A percentile compares a stretch with the other conserved stretches of the same genome.
Conservation (phyloP, 1,140 invertebrate genomes). For the Lethrus apterus region DNA sequence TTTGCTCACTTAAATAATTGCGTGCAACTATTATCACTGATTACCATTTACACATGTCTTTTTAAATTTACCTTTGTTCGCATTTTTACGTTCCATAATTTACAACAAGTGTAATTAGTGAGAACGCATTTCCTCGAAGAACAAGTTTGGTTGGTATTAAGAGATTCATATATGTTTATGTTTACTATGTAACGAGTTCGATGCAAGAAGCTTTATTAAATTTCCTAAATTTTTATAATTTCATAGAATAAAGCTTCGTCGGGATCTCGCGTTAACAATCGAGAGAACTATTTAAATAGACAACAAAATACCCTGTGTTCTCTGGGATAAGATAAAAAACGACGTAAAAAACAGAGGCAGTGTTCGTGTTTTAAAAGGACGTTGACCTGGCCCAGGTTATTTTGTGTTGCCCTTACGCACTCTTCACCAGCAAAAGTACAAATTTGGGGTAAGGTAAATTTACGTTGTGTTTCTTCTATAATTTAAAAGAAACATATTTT, state of each 20-base stretch:
- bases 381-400: constrained; percentile 13
- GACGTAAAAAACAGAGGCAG: constrained; percentile 12
- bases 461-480: too few species aligned
- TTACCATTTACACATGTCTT: too few species aligned
- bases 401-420: constrained; percentile 14
- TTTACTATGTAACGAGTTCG: not conserved
- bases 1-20: too few species aligned
- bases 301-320: constrained; percentile 6
- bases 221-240: constrained; percentile 3
- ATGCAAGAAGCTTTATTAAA: constrained; percentile 4
- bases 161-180: not conserved
- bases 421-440: constrained; percentile 6
- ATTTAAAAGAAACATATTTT: too few species aligned
- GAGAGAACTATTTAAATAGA: constrained; percentile 8
- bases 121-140: constrained; percentile 11
- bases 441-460: constrained; percentile 6
- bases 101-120: constrained; percentile 1
- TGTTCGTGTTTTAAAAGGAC: constrained; percentile 14
- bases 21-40: too few species aligned
- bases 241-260: not conserved
- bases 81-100: too few species aligned
- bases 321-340: constrained; percentile 12
- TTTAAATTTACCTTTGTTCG: too few species aligned
- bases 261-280: not conserved
- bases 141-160: constrained; percentile 6